Evolutionary conservation across 2,113 vertebrate genomes (phyloP), one percentile per base, ranked within the genome.

Genomic region (Bufo gargarizans): DNA sequence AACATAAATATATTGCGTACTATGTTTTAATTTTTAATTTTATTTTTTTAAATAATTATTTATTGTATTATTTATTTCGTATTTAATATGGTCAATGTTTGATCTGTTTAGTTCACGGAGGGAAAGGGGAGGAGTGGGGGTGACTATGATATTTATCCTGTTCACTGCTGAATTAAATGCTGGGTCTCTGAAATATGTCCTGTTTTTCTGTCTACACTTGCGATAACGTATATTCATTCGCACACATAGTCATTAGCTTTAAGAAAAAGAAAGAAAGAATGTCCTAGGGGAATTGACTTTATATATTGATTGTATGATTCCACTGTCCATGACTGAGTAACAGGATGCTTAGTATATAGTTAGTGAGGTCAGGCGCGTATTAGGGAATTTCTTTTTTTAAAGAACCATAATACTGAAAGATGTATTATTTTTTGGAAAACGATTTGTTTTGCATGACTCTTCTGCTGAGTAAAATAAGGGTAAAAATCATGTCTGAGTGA

Each of bases 91-190:
- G 72, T 89, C 74, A 89, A 53, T 59, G 72, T 84, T 89, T 77
- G 72, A 89, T 84, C 61, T 89, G 58, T 83, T 88, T 77, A 77
- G n/a, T 88, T 88, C 87, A 84, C 71, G 49, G 82, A 89, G 81
- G 87, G 87, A 74, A 61, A 79, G 14, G 55, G 77, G 87, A 78
- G 59, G 85, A 55, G 76, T 13, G 79, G 87, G 55, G 80, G 72
- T 89, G 82, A 78, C 77, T 65, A 89, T 53, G 59, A 89, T 84
- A 89, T 89, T 78, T 89, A 89, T 78, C 82, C 82, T 89, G 82
- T 89, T 84, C 82, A 84, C 87, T 88, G 87, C 78, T 83, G 69
- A 89, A 89, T 89, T 89, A 89, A 89, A 89, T 89, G 87, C 87
- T 89, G 87, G 87, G 87, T 89, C 87, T 89, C 82, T 69, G 86